Conservation (phyloP, 2,888 invertebrate species). For the Hydrotaea cyrtoneurina region DNA sequence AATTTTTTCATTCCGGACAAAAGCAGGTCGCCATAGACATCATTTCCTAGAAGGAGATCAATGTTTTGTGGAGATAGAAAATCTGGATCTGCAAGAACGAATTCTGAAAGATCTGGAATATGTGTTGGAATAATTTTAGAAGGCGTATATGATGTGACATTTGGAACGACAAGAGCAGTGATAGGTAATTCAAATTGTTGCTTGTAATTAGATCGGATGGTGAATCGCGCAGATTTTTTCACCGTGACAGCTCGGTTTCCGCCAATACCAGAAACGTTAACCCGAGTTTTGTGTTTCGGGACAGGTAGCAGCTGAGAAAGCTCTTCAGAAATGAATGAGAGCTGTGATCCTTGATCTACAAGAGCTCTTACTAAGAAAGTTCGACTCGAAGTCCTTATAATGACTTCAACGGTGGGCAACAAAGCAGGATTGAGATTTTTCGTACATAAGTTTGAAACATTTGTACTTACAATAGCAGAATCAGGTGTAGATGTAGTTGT, state of each 20-base stretch:
- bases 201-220: slow-evolving; percentile 1
- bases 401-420: slow-evolving; percentile 37
- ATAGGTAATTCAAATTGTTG: slow-evolving; percentile 13
- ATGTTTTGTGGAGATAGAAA: slow-evolving; percentile 36
- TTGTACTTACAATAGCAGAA: slow-evolving; percentile 1
- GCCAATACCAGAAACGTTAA: slow-evolving; percentile 42
- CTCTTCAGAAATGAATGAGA: slow-evolving; percentile 43
- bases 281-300: slow-evolving; percentile 26
- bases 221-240: slow-evolving; percentile 25
- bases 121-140: background rate
- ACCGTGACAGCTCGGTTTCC: slow-evolving; percentile 17
- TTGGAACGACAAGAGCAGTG: slow-evolving; percentile 39
- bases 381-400: slow-evolving; percentile 9
- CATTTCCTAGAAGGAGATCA: slow-evolving; percentile 45
- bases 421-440: slow-evolving; percentile 38
- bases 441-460: background rate
- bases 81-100: slow-evolving; percentile 41
- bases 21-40: slow-evolving; percentile 45
- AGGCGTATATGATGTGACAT: slow-evolving; percentile 37
- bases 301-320: slow-evolving; percentile 21
- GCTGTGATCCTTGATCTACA: slow-evolving; percentile 47
- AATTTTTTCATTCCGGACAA: slow-evolving; percentile 49
- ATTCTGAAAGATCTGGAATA: slow-evolving; percentile 20
- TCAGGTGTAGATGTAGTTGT: slow-evolving; percentile 19
- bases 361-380: slow-evolving; percentile 24